Conservation (phyloP, 2,888 invertebrate species). For the Drosophila subsilvestris region DNA sequence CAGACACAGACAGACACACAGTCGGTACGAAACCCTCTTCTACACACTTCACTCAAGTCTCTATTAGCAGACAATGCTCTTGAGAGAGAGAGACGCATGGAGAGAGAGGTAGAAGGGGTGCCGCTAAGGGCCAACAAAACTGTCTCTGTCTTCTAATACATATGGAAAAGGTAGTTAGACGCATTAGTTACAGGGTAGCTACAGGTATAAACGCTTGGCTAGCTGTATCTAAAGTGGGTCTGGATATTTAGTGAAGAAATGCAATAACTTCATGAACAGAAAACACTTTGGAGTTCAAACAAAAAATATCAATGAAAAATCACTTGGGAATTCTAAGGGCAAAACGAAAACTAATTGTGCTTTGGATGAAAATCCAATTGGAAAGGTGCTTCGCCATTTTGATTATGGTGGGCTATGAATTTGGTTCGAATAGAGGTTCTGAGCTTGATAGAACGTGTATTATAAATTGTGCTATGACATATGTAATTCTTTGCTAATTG, state of each 20-base stretch:
- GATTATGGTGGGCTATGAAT: too few relatives aligned
- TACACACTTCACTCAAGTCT: constrained; percentile 73
- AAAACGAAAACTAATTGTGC: too few relatives aligned
- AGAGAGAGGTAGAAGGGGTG: constrained; percentile 6
- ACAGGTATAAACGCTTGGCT: not conserved
- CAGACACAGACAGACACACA: constrained; percentile 7
- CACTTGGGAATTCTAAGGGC: too few relatives aligned
- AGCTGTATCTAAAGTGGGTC: not conserved
- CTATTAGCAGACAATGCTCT: constrained; percentile 77
- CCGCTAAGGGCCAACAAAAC: constrained; percentile 44
- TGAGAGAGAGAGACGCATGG: constrained; percentile 21
- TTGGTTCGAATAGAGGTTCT: too few relatives aligned
- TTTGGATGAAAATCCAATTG: too few relatives aligned
- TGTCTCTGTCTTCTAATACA: constrained; percentile 52
- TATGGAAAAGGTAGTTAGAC: constrained; percentile 65
- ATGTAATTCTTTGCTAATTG: too few relatives aligned
- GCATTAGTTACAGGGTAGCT: constrained; percentile 28
- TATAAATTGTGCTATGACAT: too few relatives aligned
- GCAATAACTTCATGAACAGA: too few relatives aligned
- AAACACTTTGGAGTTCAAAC: too few relatives aligned
- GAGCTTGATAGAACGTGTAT: not conserved
- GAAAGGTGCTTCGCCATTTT: too few relatives aligned
- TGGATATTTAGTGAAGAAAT: too few relatives aligned
- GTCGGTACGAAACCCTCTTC: not conserved
- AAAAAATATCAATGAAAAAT: not conserved